Evolutionary conservation across 2,888 invertebrate species (phyloP).

Genomic region (Drosophila nr. perissopoda): DNA sequence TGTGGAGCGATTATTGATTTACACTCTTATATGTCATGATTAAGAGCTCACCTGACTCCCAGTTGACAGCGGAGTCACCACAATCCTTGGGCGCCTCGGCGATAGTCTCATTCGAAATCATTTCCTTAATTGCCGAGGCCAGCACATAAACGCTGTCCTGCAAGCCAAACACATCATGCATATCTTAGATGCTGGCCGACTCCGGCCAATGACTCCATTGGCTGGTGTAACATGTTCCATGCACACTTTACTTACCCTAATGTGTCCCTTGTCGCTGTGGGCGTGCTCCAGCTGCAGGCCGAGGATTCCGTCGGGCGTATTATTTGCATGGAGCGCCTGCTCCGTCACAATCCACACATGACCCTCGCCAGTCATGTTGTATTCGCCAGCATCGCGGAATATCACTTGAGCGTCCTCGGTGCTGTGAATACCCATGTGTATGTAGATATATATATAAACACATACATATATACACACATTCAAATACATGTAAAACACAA

Average conservation of each 20-base stretch:
- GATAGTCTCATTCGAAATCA: slow-evolving; percentile 91
- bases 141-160: slow-evolving; percentile 89
- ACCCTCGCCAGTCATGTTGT: slow-evolving; percentile 96
- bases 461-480: neutral
- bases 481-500: neutral
- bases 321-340: slow-evolving; percentile 94
- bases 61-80: slow-evolving; percentile 94
- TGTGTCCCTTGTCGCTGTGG: slow-evolving; percentile 96
- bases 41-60: slow-evolving; percentile 91
- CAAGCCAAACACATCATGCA: slow-evolving; percentile 40
- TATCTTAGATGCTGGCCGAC: slow-evolving; percentile 30
- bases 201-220: too few relatives aligned
- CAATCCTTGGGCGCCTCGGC: slow-evolving; percentile 96
- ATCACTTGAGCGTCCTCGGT: slow-evolving; percentile 95
- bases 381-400: slow-evolving; percentile 93
- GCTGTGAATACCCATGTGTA: slow-evolving; percentile 86
- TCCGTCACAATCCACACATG: slow-evolving; percentile 99
- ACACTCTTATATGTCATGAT: neutral
- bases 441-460: neutral
- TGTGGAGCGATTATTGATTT: neutral
- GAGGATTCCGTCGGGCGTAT: slow-evolving; percentile 95
- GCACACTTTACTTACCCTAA: slow-evolving; percentile 89
- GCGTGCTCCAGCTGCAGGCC: slow-evolving; percentile 95
- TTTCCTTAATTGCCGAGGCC: slow-evolving; percentile 94
- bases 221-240: slow-evolving; percentile 3